phyloP scores from a whole-genome alignment of 2,113 vertebrate genomes.

The Greenwoodochromis staneri region DNA sequence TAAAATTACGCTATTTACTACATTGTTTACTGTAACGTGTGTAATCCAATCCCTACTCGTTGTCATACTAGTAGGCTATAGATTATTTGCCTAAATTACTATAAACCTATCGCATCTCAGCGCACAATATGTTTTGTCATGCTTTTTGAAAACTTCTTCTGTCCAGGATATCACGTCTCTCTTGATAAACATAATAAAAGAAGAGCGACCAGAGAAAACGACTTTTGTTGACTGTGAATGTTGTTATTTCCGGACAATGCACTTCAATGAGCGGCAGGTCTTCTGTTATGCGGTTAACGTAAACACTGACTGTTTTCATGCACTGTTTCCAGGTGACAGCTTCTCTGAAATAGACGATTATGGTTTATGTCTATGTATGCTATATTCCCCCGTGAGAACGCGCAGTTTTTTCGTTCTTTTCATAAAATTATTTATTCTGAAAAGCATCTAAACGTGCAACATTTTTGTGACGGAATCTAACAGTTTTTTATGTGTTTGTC shows the following conservation, averaged over 20 bases:
- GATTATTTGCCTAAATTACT: not conserved
- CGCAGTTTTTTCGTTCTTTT: not conserved
- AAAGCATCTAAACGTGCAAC: not conserved
- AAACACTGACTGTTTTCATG: not conserved
- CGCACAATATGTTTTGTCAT: not conserved
- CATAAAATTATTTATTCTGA: not conserved
- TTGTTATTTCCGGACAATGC: not conserved
- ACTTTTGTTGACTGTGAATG: constrained; percentile 17
- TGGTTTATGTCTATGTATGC: not conserved
- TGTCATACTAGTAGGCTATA: not conserved
- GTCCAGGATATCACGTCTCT: not conserved
- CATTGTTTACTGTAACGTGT: not conserved
- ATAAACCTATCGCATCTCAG: not conserved
- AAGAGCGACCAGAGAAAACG: not conserved
- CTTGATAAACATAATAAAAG: not conserved
- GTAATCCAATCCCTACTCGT: not conserved
- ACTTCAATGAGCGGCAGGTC: constrained; percentile 9
- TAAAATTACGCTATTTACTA: not conserved
- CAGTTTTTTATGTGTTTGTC: not conserved
- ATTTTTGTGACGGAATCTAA: not conserved
- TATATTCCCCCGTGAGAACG: not conserved
- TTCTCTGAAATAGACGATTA: not conserved
- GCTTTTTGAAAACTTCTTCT: not conserved
- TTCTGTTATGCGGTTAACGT: not conserved
- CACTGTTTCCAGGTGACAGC: not conserved